These are phyloP conservation scores for Diglossa cyanea DNA, from an alignment of 2,797 vertebrate species.

Conservation along the genomic window DNA sequence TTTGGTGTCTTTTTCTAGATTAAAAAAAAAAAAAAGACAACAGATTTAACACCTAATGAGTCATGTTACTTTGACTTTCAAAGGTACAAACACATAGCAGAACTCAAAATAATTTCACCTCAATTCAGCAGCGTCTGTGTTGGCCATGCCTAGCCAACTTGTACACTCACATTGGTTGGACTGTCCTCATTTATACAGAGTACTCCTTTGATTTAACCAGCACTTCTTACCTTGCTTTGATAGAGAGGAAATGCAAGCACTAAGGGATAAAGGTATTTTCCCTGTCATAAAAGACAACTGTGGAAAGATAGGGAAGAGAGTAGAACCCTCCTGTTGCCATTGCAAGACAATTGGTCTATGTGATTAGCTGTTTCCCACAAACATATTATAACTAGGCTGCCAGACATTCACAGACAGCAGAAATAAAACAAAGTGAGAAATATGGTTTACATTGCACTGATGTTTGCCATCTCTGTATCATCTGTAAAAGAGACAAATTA, in stretches of 20 bases:
- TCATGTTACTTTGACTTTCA: neutral
- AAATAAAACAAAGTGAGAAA: neutral
- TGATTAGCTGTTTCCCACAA: neutral
- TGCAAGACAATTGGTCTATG: neutral
- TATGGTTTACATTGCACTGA: neutral
- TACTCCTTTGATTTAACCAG: neutral
- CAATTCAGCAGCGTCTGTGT: neutral
- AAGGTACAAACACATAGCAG: neutral
- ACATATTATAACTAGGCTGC: neutral
- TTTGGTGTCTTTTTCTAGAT: neutral
- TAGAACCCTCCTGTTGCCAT: neutral
- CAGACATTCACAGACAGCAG: neutral
- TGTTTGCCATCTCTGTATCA: neutral
- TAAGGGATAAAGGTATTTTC: neutral
- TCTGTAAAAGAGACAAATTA: neutral
- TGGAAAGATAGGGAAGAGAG: neutral
- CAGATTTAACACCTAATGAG: neutral
- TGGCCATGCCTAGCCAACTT: neutral
- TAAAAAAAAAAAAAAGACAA: neutral
- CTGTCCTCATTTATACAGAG: neutral
- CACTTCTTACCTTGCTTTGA: neutral
- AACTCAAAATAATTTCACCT: neutral
- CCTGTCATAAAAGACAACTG: neutral
- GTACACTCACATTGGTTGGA: neutral
- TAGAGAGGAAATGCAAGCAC: neutral